Conservation (phyloP, 2,113 vertebrate species). For the Nanorana parkeri region DNA sequence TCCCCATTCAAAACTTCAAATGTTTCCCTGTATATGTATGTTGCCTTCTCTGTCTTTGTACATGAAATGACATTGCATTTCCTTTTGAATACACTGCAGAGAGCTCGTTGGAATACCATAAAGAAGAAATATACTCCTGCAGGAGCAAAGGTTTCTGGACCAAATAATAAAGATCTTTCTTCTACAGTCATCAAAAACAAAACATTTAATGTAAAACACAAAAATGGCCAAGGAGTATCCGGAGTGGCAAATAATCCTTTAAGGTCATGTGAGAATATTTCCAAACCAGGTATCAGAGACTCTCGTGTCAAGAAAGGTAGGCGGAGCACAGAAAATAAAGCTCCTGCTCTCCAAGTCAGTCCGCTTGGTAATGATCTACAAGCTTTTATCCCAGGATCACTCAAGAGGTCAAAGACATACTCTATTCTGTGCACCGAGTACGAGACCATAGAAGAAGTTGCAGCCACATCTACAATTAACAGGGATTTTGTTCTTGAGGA, state of each 20-base stretch:
- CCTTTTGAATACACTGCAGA: slow-evolving; percentile 72
- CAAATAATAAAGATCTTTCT: slow-evolving; percentile 62
- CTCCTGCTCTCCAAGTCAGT: slow-evolving; percentile 63
- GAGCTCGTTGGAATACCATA: slow-evolving; percentile 84
- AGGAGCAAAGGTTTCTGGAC: slow-evolving; percentile 55
- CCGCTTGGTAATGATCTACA: slow-evolving; percentile 59
- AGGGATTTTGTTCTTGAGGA: slow-evolving; percentile 37
- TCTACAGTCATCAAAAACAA: slow-evolving; percentile 71
- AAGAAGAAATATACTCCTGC: slow-evolving; percentile 77
- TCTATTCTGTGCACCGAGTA: slow-evolving; percentile 62
- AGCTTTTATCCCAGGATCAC: slow-evolving; percentile 56
- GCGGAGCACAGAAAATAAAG: slow-evolving; percentile 62
- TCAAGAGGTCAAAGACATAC: slow-evolving; percentile 63
- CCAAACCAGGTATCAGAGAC: neutral
- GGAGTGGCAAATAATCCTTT: slow-evolving; percentile 79
- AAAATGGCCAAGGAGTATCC: slow-evolving; percentile 64
- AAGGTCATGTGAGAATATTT: slow-evolving; percentile 76
- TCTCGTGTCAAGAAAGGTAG: slow-evolving; percentile 54
- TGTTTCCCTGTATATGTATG: no score
- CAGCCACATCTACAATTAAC: slow-evolving; percentile 32
- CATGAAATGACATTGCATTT: no score
- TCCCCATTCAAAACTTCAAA: no score
- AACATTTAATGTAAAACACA: slow-evolving; percentile 79
- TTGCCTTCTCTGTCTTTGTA: neutral
- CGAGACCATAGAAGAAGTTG: slow-evolving; percentile 61